Base-by-base conservation (phyloP, 2,797 vertebrate species). In the Dermochelys coriacea region DNA sequence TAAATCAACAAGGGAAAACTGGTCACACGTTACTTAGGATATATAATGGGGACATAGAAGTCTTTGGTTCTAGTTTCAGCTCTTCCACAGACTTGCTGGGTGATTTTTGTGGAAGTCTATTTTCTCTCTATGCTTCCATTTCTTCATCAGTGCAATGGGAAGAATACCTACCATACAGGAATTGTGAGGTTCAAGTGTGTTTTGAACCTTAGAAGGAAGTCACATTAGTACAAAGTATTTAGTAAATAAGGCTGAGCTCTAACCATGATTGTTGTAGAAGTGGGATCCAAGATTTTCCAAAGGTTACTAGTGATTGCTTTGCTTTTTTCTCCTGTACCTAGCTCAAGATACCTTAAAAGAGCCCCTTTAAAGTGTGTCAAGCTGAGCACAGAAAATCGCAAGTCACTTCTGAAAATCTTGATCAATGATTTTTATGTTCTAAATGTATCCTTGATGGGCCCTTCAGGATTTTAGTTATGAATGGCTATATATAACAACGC, bases 371-470 rank as follows among this genome's bases (percentile, higher is more conserved):
- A 68, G 18, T 12, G 29, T 80, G 47, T 90, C 5, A 8, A 8
- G 54, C 82, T 77, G 25, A 79, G 64, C 51, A 54, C 19, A 2
- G 84, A 94, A 81, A 94, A 81, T 93, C 19, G 0, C 87, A 82
- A 94, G 81, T 93, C 91, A 91, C 51, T 81, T 52, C 52, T 87
- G 85, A 68, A 80, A 91, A 16, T 34, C 25, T 49, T 50, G 45
- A 77, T 68, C 55, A 51, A 79, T 27, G 34, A 37, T 68, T 68
- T 68, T 68, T 9, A n/a, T 68, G 61, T 68, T 68, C 61, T 68
- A 37, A 68, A 68, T 68, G 61, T 68, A 37, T 68, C 16, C 16
- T 68, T n/a, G 61, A 37, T 37, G 68, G 34, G 18, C 34, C 61
- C 8, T n/a, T 68, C 34, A 68, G 61, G 34, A 68, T 37, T 68